Conservation (phyloP, 2,888 invertebrate genomes). For the Poecilus cupreus region DNA sequence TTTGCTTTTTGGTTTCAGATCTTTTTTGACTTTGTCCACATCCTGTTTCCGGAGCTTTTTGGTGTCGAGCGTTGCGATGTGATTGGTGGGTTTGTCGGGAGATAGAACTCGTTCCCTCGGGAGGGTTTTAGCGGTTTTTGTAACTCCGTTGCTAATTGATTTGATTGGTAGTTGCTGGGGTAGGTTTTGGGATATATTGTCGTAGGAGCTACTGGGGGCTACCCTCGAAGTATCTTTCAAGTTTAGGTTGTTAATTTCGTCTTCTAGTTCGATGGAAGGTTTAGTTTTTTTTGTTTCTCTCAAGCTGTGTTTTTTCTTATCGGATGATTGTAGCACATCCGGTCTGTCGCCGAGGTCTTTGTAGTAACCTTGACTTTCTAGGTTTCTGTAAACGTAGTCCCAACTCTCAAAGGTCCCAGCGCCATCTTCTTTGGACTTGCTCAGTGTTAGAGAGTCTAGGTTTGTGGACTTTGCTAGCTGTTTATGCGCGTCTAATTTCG, state of each 20-base stretch:
- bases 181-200: constrained; percentile 66
- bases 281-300: constrained; percentile 74
- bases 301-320: constrained; percentile 70
- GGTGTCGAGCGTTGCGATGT: constrained; percentile 63
- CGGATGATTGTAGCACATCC: constrained; percentile 77
- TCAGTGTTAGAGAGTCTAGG: constrained; percentile 58
- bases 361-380: constrained; percentile 83
- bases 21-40: constrained; percentile 56
- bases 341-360: constrained; percentile 81
- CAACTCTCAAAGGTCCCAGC: constrained; percentile 84
- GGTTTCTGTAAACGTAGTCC: constrained; percentile 87
- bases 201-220: constrained; percentile 69
- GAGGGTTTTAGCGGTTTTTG: constrained; percentile 53
- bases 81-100: constrained; percentile 65
- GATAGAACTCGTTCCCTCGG: constrained; percentile 62
- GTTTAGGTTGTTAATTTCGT: constrained; percentile 74
- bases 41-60: constrained; percentile 62
- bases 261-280: constrained; percentile 76
- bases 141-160: constrained; percentile 50
- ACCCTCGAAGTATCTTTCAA: constrained; percentile 61
- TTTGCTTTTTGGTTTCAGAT: neutral
- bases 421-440: constrained; percentile 74
- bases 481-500: constrained; percentile 50
- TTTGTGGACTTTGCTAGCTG: constrained; percentile 51
- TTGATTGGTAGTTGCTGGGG: constrained; percentile 10